Evolutionary conservation across 2,797 vertebrate genomes (phyloP).

Genomic region (Helostoma temminkii): DNA sequence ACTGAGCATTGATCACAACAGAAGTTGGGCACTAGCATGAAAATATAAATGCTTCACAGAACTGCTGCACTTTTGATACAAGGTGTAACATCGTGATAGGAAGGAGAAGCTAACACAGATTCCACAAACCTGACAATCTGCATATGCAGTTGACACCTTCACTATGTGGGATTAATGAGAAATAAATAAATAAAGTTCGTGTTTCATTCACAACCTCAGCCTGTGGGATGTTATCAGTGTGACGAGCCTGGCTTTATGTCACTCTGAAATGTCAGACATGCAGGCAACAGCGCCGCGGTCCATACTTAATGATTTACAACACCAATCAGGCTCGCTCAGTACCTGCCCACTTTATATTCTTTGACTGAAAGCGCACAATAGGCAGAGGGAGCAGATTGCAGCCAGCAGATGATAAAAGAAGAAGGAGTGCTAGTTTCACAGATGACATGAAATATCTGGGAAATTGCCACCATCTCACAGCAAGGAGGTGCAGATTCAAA

Average conservation of each 20-base stretch:
- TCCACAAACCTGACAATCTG: slow-evolving; percentile 54
- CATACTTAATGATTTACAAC: slow-evolving; percentile 70
- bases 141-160: slow-evolving; percentile 48
- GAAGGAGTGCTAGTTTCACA: slow-evolving; percentile 20
- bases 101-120: slow-evolving; percentile 48
- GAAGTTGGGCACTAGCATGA: slow-evolving; percentile 19
- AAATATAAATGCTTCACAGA: slow-evolving; percentile 36
- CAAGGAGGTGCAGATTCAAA: slow-evolving; percentile 31
- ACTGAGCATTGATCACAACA: neutral
- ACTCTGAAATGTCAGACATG: slow-evolving; percentile 73
- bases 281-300: slow-evolving; percentile 44
- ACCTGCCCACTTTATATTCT: slow-evolving; percentile 59
- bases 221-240: slow-evolving; percentile 66
- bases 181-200: slow-evolving; percentile 64
- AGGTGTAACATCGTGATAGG: slow-evolving; percentile 69
- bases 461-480: slow-evolving; percentile 45
- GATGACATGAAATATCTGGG: slow-evolving; percentile 51
- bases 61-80: slow-evolving; percentile 43
- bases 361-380: slow-evolving; percentile 39
- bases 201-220: slow-evolving; percentile 50
- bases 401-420: slow-evolving; percentile 40
- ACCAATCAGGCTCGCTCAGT: slow-evolving; percentile 52
- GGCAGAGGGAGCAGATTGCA: slow-evolving; percentile 21
- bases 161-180: slow-evolving; percentile 64
- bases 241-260: slow-evolving; percentile 54